phyloP scores from a whole-genome alignment of 2,888 invertebrate genomes.

The Limnephilus auricula region DNA sequence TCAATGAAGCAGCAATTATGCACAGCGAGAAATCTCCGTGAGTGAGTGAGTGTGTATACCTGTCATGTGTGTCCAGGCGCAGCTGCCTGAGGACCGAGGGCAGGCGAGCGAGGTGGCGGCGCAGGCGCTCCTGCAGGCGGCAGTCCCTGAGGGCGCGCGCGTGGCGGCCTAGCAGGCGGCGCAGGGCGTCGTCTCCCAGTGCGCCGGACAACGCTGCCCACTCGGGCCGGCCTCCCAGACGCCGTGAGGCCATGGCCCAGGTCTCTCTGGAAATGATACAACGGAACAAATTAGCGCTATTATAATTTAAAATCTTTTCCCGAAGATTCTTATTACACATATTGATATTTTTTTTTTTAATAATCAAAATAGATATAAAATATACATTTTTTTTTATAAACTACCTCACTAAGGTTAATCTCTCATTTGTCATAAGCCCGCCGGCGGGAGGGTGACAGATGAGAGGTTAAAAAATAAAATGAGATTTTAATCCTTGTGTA shows the following conservation, averaged over 20 bases:
- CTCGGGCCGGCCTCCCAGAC: conserved; percentile 91
- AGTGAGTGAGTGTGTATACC: not conserved
- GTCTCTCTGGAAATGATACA: conserved; percentile 78
- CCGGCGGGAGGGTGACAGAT: too few species aligned
- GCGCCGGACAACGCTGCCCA: conserved; percentile 93
- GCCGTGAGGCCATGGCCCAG: conserved; percentile 92
- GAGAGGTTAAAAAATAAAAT: too few species aligned
- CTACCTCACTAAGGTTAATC: too few species aligned
- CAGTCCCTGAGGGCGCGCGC: conserved; percentile 69
- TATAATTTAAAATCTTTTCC: too few species aligned
- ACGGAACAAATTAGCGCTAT: not conserved
- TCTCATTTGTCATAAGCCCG: too few species aligned
- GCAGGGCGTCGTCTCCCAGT: conserved; percentile 91
- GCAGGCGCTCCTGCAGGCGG: conserved; percentile 74
- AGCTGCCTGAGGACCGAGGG: conserved; percentile 74
- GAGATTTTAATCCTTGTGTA: too few species aligned
- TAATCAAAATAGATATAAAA: too few species aligned
- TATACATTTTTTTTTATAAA: too few species aligned
- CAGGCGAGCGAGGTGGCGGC: conserved; percentile 74
- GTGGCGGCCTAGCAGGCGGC: conserved; percentile 82
- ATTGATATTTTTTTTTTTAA: too few species aligned
- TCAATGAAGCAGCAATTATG: too few species aligned
- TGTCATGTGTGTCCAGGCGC: conserved; percentile 72
- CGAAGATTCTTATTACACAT: too few species aligned
- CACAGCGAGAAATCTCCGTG: not conserved